phyloP scores from a whole-genome alignment of 2,888 invertebrate genomes.

The Sthenelais limicola region DNA sequence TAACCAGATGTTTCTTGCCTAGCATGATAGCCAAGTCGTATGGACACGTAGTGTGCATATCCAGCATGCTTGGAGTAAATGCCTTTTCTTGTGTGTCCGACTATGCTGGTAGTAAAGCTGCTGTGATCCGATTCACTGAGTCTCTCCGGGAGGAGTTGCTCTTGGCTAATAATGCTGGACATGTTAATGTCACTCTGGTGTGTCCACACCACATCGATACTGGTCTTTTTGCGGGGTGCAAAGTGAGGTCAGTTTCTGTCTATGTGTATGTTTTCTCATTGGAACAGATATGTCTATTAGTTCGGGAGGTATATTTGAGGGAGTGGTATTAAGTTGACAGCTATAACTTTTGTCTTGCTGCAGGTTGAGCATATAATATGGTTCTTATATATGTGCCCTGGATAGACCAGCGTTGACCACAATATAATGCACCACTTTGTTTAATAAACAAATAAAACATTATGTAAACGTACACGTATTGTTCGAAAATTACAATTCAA shows the following conservation, averaged over 20 bases:
- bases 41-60: constrained; percentile 94
- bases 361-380: too few relatives aligned
- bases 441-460: too few relatives aligned
- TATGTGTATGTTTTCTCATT: too few relatives aligned
- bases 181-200: constrained; percentile 83
- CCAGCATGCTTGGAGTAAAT: constrained; percentile 88
- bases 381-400: too few relatives aligned
- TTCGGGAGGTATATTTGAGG: too few relatives aligned
- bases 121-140: constrained; percentile 93
- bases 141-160: constrained; percentile 77
- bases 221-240: constrained; percentile 93
- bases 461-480: too few relatives aligned
- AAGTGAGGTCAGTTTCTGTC: constrained; percentile 69
- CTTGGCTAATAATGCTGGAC: constrained; percentile 65
- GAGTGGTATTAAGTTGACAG: too few relatives aligned
- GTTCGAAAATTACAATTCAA: too few relatives aligned
- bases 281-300: too few relatives aligned
- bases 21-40: constrained; percentile 87
- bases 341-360: too few relatives aligned
- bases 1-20: constrained; percentile 78
- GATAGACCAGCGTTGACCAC: too few relatives aligned
- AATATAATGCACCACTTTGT: too few relatives aligned
- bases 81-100: constrained; percentile 79
- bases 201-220: constrained; percentile 97
- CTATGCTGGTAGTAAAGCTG: constrained; percentile 94